Evolutionary conservation across 2,113 vertebrate genomes (phyloP).

Genomic region (Peucedramus taeniatus): DNA sequence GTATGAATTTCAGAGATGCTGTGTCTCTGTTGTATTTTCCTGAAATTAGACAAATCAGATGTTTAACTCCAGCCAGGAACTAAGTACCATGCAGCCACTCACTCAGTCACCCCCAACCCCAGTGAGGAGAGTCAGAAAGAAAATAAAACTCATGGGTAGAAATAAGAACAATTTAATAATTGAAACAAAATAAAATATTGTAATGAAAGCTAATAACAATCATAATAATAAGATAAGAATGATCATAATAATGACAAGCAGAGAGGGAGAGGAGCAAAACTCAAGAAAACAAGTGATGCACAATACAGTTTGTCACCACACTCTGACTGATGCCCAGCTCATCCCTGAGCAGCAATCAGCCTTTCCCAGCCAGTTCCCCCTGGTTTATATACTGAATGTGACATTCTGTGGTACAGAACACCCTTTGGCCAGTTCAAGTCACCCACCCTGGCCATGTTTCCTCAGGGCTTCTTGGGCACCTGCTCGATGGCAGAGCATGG

Average conservation of each 20-base stretch:
- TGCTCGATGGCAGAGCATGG: not conserved
- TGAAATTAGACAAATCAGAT: not conserved
- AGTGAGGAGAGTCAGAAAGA: not conserved
- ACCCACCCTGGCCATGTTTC: not conserved
- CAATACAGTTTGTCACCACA: not conserved
- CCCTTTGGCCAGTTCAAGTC: not conserved
- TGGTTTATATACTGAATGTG: not conserved
- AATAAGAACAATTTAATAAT: not conserved
- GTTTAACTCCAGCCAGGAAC: not conserved
- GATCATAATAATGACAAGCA: not conserved
- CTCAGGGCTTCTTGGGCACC: not conserved
- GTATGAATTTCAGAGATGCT: not conserved
- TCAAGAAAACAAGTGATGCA: not conserved
- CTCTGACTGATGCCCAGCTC: not conserved
- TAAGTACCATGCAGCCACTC: not conserved
- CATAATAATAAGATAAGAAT: not conserved
- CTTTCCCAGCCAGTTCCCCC: not conserved
- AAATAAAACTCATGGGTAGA: not conserved
- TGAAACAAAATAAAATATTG: not conserved
- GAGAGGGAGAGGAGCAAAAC: not conserved
- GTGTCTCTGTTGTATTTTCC: not conserved
- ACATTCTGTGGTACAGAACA: not conserved
- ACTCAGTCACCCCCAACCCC: not conserved
- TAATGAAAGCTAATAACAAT: not conserved
- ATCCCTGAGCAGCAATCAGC: not conserved